phyloP scores from a whole-genome alignment of 2,797 vertebrate genomes.

The Trichosurus vulpecula region DNA sequence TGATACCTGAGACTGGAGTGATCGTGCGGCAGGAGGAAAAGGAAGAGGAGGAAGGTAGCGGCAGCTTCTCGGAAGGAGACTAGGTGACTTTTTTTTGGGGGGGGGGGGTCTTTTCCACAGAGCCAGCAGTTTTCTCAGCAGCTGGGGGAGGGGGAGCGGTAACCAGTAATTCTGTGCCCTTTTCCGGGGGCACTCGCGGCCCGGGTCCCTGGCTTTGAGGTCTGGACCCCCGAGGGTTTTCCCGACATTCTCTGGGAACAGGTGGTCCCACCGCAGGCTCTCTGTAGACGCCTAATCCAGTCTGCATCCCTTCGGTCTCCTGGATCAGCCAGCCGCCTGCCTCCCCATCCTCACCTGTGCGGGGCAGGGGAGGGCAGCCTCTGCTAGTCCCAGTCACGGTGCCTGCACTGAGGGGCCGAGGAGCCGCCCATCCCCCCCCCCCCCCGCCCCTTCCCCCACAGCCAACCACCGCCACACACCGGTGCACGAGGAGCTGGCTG shows the following conservation, averaged over 20 bases:
- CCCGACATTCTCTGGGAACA: slow-evolving; percentile 6
- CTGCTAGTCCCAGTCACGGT: slow-evolving; percentile 49
- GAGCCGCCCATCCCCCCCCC: background rate
- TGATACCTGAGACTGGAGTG: background rate
- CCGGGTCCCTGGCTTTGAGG: background rate
- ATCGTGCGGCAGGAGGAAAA: background rate
- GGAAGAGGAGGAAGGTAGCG: background rate
- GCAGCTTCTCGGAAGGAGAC: background rate
- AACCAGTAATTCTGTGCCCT: too few species aligned
- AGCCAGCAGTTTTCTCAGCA: background rate
- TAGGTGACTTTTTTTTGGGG: background rate
- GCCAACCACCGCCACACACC: slow-evolving; percentile 42
- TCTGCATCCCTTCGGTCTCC: background rate
- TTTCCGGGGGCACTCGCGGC: background rate
- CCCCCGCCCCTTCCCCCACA: background rate
- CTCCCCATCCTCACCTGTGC: background rate
- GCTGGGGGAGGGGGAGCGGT: background rate
- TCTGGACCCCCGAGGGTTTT: background rate
- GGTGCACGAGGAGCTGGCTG: slow-evolving; percentile 52
- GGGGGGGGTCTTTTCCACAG: background rate
- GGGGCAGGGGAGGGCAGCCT: background rate
- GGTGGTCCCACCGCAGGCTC: background rate
- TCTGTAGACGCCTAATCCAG: background rate
- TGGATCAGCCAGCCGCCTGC: slow-evolving; percentile 36
- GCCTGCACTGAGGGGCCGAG: slow-evolving; percentile 10